Conservation (phyloP, 2,113 vertebrate genomes). For the Vulpes lagopus region DNA sequence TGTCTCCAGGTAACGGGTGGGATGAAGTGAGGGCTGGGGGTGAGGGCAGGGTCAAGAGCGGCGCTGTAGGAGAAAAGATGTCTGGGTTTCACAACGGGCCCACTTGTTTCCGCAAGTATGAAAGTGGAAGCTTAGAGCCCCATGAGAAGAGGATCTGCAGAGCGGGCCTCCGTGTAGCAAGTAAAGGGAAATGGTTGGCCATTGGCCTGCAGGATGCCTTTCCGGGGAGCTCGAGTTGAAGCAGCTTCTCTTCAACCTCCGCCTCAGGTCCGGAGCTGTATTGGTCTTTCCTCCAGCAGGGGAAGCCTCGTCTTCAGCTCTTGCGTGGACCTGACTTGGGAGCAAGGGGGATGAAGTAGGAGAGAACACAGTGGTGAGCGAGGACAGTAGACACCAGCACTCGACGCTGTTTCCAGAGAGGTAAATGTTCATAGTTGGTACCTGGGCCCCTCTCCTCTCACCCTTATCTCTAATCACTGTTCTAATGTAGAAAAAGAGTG, state of each 20-base stretch:
- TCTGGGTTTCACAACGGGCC: neutral
- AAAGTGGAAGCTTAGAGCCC: neutral
- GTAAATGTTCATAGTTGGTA: accelerated
- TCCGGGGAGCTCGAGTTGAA: neutral
- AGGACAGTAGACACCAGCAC: neutral
- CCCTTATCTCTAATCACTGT: neutral
- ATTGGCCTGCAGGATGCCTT: neutral
- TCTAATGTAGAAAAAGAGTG: neutral
- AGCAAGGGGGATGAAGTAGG: neutral
- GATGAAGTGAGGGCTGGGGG: no score
- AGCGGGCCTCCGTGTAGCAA: neutral
- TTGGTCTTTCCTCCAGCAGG: neutral
- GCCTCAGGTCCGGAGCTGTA: neutral
- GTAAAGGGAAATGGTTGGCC: neutral
- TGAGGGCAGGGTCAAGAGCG: neutral
- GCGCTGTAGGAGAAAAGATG: neutral
- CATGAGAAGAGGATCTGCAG: neutral
- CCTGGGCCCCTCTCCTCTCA: neutral
- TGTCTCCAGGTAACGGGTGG: neutral
- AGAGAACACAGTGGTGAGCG: neutral
- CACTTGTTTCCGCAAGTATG: neutral
- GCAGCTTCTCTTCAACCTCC: neutral
- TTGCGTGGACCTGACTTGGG: neutral
- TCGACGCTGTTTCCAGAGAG: neutral
- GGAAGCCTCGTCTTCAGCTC: neutral